A percentile compares a stretch with the other conserved stretches of the same genome.
Evolutionary conservation across 2,113 vertebrate species (phyloP).

Genomic region (Pleuronectes platessa): DNA sequence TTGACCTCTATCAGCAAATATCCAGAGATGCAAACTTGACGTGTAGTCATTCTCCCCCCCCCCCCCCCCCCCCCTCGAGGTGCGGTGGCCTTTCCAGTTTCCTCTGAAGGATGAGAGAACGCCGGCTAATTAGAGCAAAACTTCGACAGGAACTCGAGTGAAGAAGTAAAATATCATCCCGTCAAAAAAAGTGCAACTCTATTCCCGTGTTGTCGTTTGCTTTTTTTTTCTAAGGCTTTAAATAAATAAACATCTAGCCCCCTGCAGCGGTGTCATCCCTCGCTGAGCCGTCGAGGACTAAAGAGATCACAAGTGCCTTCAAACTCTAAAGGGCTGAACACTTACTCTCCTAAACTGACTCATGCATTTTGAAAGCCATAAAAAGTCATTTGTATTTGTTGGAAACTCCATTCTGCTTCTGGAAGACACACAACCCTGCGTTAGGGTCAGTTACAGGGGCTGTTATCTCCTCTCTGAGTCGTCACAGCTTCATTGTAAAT

Average conservation of each 20-base stretch:
- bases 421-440: constrained; percentile 4
- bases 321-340: not conserved
- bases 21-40: constrained; percentile 47
- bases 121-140: constrained; percentile 31
- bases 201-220: constrained; percentile 17
- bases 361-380: constrained; percentile 24
- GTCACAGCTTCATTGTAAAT: constrained; percentile 1
- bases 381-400: constrained; percentile 26
- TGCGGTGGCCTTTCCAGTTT: constrained; percentile 47
- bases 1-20: constrained; percentile 45
- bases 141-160: constrained; percentile 3
- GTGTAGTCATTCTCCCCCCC: constrained; percentile 13
- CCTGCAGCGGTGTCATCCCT: constrained; percentile 38
- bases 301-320: constrained; percentile 51
- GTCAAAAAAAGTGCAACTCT: constrained; percentile 6
- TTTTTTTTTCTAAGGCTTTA: constrained; percentile 47
- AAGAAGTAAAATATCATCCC: constrained; percentile 18
- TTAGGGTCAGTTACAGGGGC: constrained; percentile 33
- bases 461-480: constrained; percentile 25
- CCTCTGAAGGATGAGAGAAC: not conserved
- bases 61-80: constrained; percentile 26
- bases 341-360: not conserved
- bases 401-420: not conserved
- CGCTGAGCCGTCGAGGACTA: constrained; percentile 42
- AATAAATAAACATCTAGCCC: constrained; percentile 33